phyloP scores from a whole-genome alignment of 2,113 vertebrate species.

The Carassius auratus region DNA sequence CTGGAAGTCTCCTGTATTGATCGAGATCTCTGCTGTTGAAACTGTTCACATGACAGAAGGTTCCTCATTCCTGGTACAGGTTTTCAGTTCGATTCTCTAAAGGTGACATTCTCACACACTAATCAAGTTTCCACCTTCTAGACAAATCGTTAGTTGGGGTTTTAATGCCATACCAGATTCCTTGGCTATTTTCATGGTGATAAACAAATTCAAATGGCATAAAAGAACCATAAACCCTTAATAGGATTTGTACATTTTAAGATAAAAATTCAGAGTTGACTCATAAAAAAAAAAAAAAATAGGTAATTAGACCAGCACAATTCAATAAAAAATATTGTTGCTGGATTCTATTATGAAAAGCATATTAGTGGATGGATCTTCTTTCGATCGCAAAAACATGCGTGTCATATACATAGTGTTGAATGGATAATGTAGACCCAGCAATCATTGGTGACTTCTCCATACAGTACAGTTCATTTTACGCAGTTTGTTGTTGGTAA shows the following conservation, averaged over 20 bases:
- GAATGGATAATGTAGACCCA: too few relatives aligned
- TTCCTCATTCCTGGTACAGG: conserved; percentile 25
- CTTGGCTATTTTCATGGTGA: not conserved
- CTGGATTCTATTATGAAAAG: not conserved
- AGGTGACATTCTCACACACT: conserved; percentile 27
- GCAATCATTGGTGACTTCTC: not conserved
- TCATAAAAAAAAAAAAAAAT: too few relatives aligned
- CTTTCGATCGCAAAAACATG: too few relatives aligned
- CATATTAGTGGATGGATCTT: too few relatives aligned
- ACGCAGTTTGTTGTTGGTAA: not conserved
- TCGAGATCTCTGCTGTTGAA: conserved; percentile 25
- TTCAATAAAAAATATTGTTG: not conserved
- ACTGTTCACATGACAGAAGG: conserved; percentile 5
- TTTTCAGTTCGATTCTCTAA: conserved; percentile 17
- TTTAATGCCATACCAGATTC: not conserved
- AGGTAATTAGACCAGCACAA: not conserved
- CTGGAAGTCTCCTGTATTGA: conserved; percentile 19
- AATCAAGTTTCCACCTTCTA: not conserved
- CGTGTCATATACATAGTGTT: too few relatives aligned
- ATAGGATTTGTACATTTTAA: too few relatives aligned
- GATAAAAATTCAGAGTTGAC: not conserved
- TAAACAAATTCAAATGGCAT: too few relatives aligned
- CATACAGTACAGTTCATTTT: not conserved
- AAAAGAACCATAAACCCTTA: too few relatives aligned
- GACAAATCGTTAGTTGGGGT: not conserved